Base-by-base conservation (phyloP, 2,888 invertebrate genomes). In the Pecten maximus region DNA sequence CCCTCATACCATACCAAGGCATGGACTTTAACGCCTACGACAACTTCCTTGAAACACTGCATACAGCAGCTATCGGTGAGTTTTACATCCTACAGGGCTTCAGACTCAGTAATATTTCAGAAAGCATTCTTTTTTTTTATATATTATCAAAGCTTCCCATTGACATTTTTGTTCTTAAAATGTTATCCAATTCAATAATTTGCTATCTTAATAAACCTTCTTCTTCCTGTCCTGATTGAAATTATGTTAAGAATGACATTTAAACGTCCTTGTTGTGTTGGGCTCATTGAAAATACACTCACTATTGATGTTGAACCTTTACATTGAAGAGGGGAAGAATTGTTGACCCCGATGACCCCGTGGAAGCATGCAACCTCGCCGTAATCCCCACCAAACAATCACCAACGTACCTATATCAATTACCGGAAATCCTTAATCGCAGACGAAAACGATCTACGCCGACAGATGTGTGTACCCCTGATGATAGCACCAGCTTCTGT, bases 301-400 rank as follows among this genome's bases (percentile, higher is more conserved):
- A n/a, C n/a, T n/a, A n/a, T n/a, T n/a, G n/a, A n/a, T n/a, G n/a
- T n/a, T n/a, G n/a, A 40, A 74, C 23, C 89, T 87, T 88, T 89
- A 15, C 90, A n/a, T n/a, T n/a, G n/a, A n/a, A n/a, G n/a, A n/a
- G n/a, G n/a, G n/a, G n/a, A 19, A 91, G 94, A 23, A 92, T 95
- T 39, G 93, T 95, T 16, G 95, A 95, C 89, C 95, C 95, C 0
- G 94, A 94, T 40, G 90, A 94, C 60, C 89, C 92, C 0, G 92
- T 89, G 0, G 94, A 92, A 19, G 95, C 94, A 0, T 94, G 94
- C 39, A 87, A 88, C 39, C 91, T 92, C n/a, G 94, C 94, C 35
- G 93, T 93, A n/a, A 93, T 93, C 6, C 94, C 94, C 1, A 28
- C 87, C 40, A 92, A 90, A 60, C 95, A 95, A 90, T 92, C 92